phyloP scores from a whole-genome alignment of 2,797 vertebrate genomes.

The Poliocrania exsul region DNA sequence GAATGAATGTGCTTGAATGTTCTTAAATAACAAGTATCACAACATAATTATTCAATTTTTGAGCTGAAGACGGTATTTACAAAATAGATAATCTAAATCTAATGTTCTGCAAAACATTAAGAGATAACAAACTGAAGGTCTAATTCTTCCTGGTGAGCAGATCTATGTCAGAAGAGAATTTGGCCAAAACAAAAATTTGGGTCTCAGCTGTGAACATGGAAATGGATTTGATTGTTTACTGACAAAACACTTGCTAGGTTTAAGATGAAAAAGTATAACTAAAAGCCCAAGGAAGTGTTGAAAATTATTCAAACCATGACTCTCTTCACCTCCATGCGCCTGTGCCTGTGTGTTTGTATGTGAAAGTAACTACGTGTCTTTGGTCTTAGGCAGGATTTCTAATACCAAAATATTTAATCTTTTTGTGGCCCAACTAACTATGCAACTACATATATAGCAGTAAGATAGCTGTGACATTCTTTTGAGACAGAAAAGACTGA shows the following conservation, averaged over 20 bases:
- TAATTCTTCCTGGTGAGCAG: neutral
- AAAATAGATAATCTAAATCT: neutral
- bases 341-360: neutral
- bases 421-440: neutral
- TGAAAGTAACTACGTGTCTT: neutral
- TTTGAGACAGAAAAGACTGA: neutral
- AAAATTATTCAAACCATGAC: neutral
- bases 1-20: neutral
- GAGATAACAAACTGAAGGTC: neutral
- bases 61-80: neutral
- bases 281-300: neutral
- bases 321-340: neutral
- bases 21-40: neutral
- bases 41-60: neutral
- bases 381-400: neutral
- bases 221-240: neutral
- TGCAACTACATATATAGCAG: neutral
- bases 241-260: neutral
- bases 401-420: neutral
- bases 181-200: neutral
- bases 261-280: neutral
- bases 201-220: neutral
- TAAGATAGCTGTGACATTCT: neutral
- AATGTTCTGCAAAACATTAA: neutral
- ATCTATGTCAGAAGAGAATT: neutral